These are phyloP conservation scores for Andrena trimmerana DNA, from an alignment of 2,888 invertebrate species.

Conservation along the genomic window DNA sequence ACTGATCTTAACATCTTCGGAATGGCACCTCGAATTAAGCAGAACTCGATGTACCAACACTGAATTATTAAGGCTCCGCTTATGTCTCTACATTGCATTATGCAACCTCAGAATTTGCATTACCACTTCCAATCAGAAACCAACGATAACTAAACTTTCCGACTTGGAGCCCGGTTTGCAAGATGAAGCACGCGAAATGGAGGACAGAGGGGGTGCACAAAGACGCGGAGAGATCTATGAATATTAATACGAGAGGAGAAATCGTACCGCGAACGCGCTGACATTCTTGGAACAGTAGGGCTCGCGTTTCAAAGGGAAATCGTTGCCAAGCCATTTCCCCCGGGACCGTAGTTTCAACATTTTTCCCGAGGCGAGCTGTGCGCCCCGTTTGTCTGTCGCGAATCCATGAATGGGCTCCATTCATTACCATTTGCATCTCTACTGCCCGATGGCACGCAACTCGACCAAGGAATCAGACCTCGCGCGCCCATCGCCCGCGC, in stretches of 20 bases:
- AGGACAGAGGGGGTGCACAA: neutral
- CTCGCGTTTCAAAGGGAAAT: conserved; percentile 9
- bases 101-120: too few species aligned
- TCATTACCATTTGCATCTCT: conserved; percentile 53
- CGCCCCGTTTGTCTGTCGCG: conserved; percentile 6
- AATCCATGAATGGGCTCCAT: conserved; percentile 57
- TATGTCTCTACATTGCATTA: too few species aligned
- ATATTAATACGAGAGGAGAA: neutral
- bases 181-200: neutral
- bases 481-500: neutral
- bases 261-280: neutral
- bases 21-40: too few species aligned
- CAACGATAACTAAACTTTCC: neutral
- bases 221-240: conserved; percentile 2
- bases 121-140: too few species aligned
- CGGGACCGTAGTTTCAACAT: neutral
- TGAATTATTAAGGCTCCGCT: too few species aligned
- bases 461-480: neutral
- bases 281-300: neutral
- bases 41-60: too few species aligned
- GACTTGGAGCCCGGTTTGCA: neutral
- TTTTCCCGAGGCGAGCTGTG: conserved; percentile 15
- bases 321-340: neutral
- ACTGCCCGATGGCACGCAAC: conserved; percentile 39
- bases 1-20: too few species aligned